phyloP scores from a whole-genome alignment of 2,888 invertebrate genomes.

The Julus scandinavius region DNA sequence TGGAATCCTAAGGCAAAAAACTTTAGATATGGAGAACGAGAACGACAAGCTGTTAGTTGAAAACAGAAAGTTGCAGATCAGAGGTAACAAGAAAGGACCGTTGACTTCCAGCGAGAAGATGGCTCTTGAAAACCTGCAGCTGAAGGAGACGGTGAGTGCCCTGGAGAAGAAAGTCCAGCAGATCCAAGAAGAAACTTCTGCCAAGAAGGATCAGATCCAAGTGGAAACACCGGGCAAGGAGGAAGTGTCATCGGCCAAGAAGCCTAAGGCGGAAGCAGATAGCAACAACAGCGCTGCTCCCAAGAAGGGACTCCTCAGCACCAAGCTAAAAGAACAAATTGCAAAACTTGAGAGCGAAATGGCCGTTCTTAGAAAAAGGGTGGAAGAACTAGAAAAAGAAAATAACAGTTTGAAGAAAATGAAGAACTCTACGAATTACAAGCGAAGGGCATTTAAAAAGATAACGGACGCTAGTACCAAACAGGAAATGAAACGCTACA shows the following conservation, averaged over 20 bases:
- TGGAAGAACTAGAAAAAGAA: conserved; percentile 60
- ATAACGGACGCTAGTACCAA: conserved; percentile 60
- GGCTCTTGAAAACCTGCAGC: conserved; percentile 66
- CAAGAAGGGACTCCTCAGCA: conserved; percentile 53
- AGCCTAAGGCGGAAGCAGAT: conserved; percentile 58
- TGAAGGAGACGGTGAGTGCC: conserved; percentile 72
- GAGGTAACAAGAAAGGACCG: conserved; percentile 61
- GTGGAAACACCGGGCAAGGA: background rate
- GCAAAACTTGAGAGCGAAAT: conserved; percentile 74
- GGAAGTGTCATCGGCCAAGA: background rate
- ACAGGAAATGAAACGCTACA: conserved; percentile 75
- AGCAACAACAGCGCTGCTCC: conserved; percentile 64
- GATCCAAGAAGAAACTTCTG: conserved; percentile 59
- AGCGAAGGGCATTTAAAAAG: conserved; percentile 51
- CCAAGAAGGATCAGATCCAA: background rate
- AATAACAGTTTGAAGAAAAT: conserved; percentile 60
- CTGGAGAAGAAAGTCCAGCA: conserved; percentile 72
- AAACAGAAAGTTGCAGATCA: conserved; percentile 76
- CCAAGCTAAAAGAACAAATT: conserved; percentile 72
- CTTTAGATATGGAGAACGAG: conserved; percentile 73
- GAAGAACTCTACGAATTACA: conserved; percentile 56
- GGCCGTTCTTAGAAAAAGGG: conserved; percentile 73
- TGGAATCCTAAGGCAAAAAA: conserved; percentile 74
- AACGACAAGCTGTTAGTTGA: conserved; percentile 80
- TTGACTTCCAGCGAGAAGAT: conserved; percentile 60